phyloP scores from a whole-genome alignment of 23 tunicate genomes.

The Botrylloides violaceus region DNA sequence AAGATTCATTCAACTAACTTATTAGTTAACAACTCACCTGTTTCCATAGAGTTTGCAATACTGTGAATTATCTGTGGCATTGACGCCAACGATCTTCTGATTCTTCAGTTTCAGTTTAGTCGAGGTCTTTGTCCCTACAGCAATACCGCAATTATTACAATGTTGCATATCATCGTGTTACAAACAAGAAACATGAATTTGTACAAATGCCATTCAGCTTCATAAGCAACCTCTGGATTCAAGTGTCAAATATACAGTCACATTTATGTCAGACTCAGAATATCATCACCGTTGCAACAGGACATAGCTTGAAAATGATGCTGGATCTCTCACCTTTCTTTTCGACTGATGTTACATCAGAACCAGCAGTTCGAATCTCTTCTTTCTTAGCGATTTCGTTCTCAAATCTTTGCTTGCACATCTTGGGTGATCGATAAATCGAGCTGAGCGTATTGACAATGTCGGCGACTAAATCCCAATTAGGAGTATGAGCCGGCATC shows the following conservation, averaged over 20 bases:
- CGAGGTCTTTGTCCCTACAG: constrained; percentile 3
- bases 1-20: too few relatives aligned
- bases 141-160: not conserved
- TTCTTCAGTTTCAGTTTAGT: constrained; percentile 36
- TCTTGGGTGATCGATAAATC: constrained; percentile 67
- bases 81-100: too few relatives aligned
- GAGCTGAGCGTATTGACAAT: constrained; percentile 44
- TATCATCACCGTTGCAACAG: not conserved
- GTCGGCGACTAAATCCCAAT: constrained; percentile 88
- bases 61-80: too few relatives aligned
- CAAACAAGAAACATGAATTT: too few relatives aligned
- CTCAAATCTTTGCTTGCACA: constrained; percentile 69
- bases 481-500: constrained; percentile 87
- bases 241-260: too few relatives aligned
- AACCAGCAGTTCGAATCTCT: constrained; percentile 30
- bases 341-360: constrained; percentile 26
- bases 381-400: constrained; percentile 41
- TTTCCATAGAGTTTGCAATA: constrained; percentile 41
- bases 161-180: too few relatives aligned
- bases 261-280: not conserved
- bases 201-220: too few relatives aligned
- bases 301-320: too few relatives aligned
- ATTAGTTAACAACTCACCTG: too few relatives aligned
- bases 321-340: constrained; percentile 29
- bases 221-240: too few relatives aligned